These are phyloP conservation scores for Caloenas nicobarica DNA, from an alignment of 2,113 vertebrate species.

Conservation along the genomic window DNA sequence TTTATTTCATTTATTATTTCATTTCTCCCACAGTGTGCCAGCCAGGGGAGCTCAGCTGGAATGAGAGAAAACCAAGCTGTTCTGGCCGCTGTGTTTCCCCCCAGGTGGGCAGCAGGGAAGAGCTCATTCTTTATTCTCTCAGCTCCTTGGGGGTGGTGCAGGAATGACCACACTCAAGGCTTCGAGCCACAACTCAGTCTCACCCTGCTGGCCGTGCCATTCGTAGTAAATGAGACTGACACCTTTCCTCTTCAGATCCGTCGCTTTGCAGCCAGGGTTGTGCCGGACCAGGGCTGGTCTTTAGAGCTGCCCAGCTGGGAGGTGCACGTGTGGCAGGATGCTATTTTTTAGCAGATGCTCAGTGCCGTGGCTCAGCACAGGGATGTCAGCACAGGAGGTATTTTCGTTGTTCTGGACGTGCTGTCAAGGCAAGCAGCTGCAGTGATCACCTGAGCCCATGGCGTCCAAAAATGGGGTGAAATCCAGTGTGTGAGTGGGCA, in stretches of 20 bases:
- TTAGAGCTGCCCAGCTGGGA: background rate
- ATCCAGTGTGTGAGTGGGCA: background rate
- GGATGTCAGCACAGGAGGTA: background rate
- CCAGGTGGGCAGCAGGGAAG: background rate
- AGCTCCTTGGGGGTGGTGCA: background rate
- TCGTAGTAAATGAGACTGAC: background rate
- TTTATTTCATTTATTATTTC: background rate
- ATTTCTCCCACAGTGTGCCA: background rate
- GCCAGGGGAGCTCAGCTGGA: background rate
- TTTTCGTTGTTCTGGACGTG: background rate
- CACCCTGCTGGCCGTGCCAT: background rate
- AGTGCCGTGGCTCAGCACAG: background rate
- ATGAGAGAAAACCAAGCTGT: background rate
- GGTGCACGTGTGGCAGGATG: background rate
- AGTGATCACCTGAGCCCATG: background rate
- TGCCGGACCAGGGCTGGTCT: background rate
- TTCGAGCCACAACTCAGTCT: constrained; percentile 24
- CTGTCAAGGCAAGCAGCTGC: background rate
- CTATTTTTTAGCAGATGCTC: background rate
- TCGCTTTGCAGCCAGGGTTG: background rate
- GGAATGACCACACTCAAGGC: background rate
- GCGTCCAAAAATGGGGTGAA: background rate
- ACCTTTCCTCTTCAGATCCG: background rate
- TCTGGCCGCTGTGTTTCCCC: background rate
- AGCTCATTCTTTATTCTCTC: background rate